Evolutionary conservation across 2,113 vertebrate genomes (phyloP).

Genomic region (Epinephelus cyanopodus): DNA sequence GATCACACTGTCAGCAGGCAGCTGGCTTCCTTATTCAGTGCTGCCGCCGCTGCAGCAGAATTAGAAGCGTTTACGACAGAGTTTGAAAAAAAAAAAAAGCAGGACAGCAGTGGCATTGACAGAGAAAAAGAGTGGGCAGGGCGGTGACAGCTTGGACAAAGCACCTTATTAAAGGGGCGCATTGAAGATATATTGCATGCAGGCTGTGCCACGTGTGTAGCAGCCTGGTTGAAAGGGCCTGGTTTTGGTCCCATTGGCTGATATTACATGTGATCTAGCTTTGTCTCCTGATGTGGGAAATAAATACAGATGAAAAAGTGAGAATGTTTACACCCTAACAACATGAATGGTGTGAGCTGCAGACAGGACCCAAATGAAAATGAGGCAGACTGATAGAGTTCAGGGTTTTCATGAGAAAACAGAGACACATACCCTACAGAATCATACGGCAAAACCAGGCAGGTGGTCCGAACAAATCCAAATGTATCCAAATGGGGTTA

Average conservation of each 20-base stretch:
- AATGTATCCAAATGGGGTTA: no score
- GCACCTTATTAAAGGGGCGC: not conserved
- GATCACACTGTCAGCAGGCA: not conserved
- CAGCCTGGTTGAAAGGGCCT: not conserved
- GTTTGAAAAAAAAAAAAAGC: not conserved
- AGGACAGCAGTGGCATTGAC: not conserved
- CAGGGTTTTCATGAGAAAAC: not conserved
- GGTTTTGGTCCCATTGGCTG: not conserved
- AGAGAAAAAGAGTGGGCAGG: not conserved
- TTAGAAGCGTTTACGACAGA: not conserved
- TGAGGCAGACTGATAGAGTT: not conserved
- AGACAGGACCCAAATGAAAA: not conserved
- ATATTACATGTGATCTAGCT: not conserved
- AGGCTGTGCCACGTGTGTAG: not conserved
- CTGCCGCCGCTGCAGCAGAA: not conserved
- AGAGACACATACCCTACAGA: not conserved
- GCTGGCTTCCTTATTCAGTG: not conserved
- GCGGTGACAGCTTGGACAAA: slow-evolving; percentile 14
- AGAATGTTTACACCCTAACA: not conserved
- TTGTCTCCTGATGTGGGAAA: not conserved
- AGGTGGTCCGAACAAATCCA: not conserved
- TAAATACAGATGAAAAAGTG: not conserved
- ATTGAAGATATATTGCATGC: not conserved
- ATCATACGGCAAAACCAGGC: not conserved
- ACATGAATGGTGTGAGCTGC: not conserved